These are phyloP conservation scores for Hippocampus guttulatus DNA, from an alignment of 2,113 vertebrate species.

Conservation along the genomic window DNA sequence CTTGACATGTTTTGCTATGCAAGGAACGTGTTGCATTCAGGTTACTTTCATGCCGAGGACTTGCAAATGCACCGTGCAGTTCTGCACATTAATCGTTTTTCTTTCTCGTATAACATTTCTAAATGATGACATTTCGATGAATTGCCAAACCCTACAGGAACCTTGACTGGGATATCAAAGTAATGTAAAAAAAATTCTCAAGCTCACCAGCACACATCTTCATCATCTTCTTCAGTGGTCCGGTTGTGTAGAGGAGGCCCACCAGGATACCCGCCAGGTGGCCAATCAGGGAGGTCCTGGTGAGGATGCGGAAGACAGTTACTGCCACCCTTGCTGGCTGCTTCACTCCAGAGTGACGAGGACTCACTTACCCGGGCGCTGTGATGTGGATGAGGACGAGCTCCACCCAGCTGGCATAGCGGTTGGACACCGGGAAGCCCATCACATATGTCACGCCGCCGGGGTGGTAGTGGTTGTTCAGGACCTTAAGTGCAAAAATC, in stretches of 20 bases:
- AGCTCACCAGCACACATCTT: slow-evolving; percentile 75
- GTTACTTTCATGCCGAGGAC: too few relatives aligned
- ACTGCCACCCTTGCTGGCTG: slow-evolving; percentile 32
- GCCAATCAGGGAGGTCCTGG: slow-evolving; percentile 86
- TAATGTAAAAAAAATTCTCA: too few relatives aligned
- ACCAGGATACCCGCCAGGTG: slow-evolving; percentile 92
- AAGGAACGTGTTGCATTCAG: too few relatives aligned
- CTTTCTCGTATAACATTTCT: too few relatives aligned
- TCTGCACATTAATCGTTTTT: too few relatives aligned
- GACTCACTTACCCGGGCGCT: slow-evolving; percentile 85
- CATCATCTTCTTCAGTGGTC: slow-evolving; percentile 84
- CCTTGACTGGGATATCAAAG: too few relatives aligned
- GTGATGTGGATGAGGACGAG: slow-evolving; percentile 85
- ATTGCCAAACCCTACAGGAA: too few relatives aligned
- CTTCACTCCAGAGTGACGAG: background rate
- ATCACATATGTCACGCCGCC: slow-evolving; percentile 77
- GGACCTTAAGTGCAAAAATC: slow-evolving; percentile 92
- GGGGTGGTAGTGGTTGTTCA: slow-evolving; percentile 85
- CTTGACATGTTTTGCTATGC: too few relatives aligned
- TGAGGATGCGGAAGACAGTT: slow-evolving; percentile 11
- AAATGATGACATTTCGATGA: too few relatives aligned
- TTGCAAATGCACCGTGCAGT: too few relatives aligned
- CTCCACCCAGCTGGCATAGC: slow-evolving; percentile 88
- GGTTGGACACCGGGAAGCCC: slow-evolving; percentile 79
- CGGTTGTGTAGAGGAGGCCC: slow-evolving; percentile 84